Percentiles rank a stretch among this genome's conserved stretches.
These are phyloP conservation scores for Phrynosoma blainvillii DNA, from an alignment of 2,113 vertebrate genomes.

Conservation along the genomic window DNA sequence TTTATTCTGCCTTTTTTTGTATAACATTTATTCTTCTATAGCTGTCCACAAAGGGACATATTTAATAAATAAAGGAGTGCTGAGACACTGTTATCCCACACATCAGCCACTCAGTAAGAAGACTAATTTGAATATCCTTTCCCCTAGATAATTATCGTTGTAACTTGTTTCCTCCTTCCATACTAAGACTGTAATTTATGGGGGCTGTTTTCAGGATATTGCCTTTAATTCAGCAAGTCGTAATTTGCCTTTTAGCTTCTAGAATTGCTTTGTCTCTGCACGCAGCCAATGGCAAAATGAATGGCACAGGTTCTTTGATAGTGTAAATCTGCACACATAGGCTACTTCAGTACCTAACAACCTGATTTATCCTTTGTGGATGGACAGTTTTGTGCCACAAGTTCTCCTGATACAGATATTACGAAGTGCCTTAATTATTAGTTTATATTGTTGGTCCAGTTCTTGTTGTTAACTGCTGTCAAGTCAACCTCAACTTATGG, in stretches of 20 bases:
- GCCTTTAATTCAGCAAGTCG: conserved; percentile 26
- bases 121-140: conserved; percentile 31
- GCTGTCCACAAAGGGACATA: conserved; percentile 1
- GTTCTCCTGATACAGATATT: neutral
- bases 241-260: neutral
- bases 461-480: too few relatives aligned
- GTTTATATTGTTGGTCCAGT: neutral
- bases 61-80: conserved; percentile 21
- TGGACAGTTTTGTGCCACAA: neutral
- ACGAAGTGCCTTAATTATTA: neutral
- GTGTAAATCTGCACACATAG: neutral
- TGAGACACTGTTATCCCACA: neutral
- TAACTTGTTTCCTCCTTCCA: conserved; percentile 31
- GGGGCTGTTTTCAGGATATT: conserved; percentile 14
- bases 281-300: neutral
- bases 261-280: conserved; percentile 27
- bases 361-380: neutral
- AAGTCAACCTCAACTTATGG: too few relatives aligned
- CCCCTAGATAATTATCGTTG: conserved; percentile 36
- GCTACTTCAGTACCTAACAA: neutral
- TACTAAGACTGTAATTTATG: conserved; percentile 16
- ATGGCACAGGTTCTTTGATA: neutral
- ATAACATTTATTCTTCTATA: conserved; percentile 21
- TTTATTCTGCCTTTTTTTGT: conserved; percentile 24
- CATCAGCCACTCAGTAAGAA: conserved; percentile 19